Conservation (phyloP, 2,797 vertebrate genomes). For the Phataginus tetradactyla region DNA sequence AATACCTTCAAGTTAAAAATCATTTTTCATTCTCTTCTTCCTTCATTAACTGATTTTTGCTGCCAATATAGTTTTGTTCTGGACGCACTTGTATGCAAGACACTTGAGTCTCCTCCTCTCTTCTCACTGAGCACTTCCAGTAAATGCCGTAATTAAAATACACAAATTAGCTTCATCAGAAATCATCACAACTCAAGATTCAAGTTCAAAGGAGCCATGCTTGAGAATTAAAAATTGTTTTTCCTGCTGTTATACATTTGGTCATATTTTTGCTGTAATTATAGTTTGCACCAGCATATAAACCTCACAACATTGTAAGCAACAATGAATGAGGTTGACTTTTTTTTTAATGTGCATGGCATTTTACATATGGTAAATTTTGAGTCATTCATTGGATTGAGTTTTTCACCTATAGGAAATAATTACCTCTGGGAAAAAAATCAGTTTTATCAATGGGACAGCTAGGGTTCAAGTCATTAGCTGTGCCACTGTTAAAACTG, state of each 20-base stretch:
- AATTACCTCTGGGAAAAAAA: neutral
- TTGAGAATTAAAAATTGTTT: conserved; percentile 50
- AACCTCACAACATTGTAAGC: neutral
- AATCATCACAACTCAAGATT: conserved; percentile 42
- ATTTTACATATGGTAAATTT: neutral
- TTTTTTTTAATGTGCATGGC: neutral
- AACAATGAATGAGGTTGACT: neutral
- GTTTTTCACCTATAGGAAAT: neutral
- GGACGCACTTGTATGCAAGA: neutral
- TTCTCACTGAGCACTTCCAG: conserved; percentile 44
- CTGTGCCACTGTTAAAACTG: neutral
- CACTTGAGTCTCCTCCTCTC: neutral
- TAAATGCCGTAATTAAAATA: conserved; percentile 61
- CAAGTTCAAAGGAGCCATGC: conserved; percentile 13
- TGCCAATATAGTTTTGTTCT: conserved; percentile 48
- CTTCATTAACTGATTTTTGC: conserved; percentile 39
- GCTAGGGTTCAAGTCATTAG: neutral
- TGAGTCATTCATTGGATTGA: neutral
- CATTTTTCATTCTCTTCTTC: conserved; percentile 2
- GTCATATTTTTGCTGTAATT: neutral
- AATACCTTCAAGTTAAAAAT: neutral
- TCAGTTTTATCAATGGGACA: no score
- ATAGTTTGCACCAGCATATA: conserved; percentile 6
- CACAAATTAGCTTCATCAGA: conserved; percentile 51
- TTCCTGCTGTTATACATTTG: neutral